phyloP scores from a whole-genome alignment of 2,888 invertebrate genomes.

The Eurois occulta region DNA sequence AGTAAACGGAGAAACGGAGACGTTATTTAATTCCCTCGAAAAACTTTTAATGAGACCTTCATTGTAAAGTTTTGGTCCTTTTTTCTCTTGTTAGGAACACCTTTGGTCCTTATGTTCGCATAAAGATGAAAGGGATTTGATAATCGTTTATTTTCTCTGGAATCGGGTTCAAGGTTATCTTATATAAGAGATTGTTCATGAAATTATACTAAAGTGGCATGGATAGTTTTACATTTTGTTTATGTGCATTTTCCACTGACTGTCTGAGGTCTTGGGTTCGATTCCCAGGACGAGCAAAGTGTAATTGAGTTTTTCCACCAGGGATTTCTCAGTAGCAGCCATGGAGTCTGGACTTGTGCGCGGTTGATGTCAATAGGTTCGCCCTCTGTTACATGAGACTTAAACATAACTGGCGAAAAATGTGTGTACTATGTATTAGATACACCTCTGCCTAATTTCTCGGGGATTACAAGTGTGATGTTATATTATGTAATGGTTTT shows the following conservation, averaged over 20 bases:
- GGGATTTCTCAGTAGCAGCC: too few relatives aligned
- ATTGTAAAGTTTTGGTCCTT: constrained; percentile 58
- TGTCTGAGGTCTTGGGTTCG: too few relatives aligned
- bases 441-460: too few relatives aligned
- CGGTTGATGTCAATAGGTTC: too few relatives aligned
- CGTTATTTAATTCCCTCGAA: constrained; percentile 78
- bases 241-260: not conserved
- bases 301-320: too few relatives aligned
- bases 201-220: constrained; percentile 18
- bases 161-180: constrained; percentile 27
- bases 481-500: not conserved
- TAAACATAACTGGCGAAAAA: too few relatives aligned
- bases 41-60: constrained; percentile 81
- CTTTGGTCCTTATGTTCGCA: constrained; percentile 50
- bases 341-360: too few relatives aligned
- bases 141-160: constrained; percentile 50
- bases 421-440: too few relatives aligned
- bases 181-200: not conserved
- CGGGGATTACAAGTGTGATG: too few relatives aligned
- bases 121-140: constrained; percentile 62
- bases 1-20: constrained; percentile 74
- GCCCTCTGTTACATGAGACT: too few relatives aligned
- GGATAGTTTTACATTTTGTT: not conserved
- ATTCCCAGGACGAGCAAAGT: too few relatives aligned
- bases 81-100: constrained; percentile 57